Conservation (phyloP, 1,140 invertebrate species). For the Dufourea novaeangliae region DNA sequence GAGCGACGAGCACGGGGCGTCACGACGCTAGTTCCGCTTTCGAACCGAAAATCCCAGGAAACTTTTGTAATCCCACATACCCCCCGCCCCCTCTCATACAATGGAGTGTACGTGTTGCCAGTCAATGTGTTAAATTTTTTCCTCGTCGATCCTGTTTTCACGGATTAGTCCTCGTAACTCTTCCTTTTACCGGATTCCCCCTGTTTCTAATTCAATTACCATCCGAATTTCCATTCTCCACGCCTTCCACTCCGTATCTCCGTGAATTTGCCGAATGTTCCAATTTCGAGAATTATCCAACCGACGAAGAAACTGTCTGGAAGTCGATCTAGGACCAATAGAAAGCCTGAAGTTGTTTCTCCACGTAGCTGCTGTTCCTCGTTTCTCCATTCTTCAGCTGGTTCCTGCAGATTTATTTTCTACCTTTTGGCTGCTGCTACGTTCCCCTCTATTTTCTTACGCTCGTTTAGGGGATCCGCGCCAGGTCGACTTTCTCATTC, state of each 20-base stretch:
- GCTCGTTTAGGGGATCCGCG: constrained; percentile 1
- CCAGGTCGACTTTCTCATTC: constrained; percentile 20
- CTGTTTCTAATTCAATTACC: background rate
- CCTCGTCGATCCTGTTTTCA: background rate
- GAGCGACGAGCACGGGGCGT: background rate
- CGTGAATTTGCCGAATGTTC: no score
- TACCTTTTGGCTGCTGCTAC: background rate
- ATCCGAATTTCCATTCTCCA: background rate
- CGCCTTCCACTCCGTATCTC: no score
- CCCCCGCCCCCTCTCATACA: background rate
- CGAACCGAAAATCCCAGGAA: constrained; percentile 7
- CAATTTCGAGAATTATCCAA: no score
- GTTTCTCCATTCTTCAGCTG: background rate
- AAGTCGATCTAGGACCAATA: no score
- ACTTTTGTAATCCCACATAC: constrained; percentile 53
- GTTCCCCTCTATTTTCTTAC: background rate
- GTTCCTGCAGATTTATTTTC: background rate
- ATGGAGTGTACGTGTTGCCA: constrained; percentile 11
- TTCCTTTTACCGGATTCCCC: background rate
- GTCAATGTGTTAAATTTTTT: background rate
- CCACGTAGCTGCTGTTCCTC: no score
- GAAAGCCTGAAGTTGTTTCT: no score
- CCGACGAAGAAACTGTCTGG: no score
- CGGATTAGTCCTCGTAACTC: background rate
- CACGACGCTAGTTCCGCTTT: constrained; percentile 1